These are phyloP conservation scores for Percopsis transmontana DNA, from an alignment of 2,113 vertebrate genomes.

Conservation along the genomic window DNA sequence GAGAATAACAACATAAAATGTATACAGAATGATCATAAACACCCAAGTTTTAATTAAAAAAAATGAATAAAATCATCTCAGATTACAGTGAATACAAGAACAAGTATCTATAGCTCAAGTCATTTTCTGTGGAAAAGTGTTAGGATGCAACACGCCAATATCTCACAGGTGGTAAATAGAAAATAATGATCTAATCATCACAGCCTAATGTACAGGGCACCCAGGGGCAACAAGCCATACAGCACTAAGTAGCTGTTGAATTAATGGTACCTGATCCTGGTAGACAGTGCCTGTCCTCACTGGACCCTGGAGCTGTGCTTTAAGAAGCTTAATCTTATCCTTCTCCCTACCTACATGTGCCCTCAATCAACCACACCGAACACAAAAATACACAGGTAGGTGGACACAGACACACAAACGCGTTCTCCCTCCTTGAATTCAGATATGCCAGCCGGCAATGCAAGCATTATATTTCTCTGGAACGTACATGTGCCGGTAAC, in stretches of 20 bases:
- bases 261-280: conserved; percentile 45
- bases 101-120: conserved; percentile 16
- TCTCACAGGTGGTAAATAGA: conserved; percentile 19
- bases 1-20: too few species aligned
- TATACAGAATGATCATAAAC: too few species aligned
- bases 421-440: too few species aligned
- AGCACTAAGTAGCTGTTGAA: not conserved
- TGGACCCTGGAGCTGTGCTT: conserved; percentile 5
- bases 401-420: conserved; percentile 7
- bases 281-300: not conserved
- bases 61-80: not conserved
- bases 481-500: too few species aligned
- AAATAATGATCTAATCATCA: conserved; percentile 11
- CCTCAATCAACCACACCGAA: not conserved
- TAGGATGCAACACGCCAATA: not conserved
- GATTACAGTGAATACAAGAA: too few species aligned
- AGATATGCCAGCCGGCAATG: too few species aligned
- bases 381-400: not conserved
- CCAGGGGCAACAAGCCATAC: not conserved
- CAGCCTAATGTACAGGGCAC: conserved; percentile 46
- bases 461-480: too few species aligned
- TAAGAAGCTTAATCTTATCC: conserved; percentile 18
- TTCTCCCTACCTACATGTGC: not conserved
- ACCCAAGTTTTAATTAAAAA: not conserved
- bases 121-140: too few species aligned